Percentiles rank a stretch among this genome's conserved stretches.
These are phyloP conservation scores for Callospermophilus lateralis DNA, from an alignment of 2,113 vertebrate species.

Conservation along the genomic window DNA sequence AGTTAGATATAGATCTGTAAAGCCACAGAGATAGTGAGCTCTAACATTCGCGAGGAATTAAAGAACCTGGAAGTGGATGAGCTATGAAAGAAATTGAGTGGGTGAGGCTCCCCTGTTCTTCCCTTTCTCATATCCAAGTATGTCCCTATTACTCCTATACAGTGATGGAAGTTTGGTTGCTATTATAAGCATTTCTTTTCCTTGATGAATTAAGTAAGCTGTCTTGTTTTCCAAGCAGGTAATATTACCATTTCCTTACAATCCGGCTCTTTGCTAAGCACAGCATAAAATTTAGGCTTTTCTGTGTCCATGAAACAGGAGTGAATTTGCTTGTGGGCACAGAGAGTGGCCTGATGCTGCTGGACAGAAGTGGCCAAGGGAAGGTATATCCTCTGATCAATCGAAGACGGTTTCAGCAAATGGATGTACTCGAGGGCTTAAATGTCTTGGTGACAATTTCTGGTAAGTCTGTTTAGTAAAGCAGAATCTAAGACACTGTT, in stretches of 20 bases:
- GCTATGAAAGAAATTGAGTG: background rate
- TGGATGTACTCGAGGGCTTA: slow-evolving; percentile 98
- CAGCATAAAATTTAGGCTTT: background rate
- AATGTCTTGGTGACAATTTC: slow-evolving; percentile 99
- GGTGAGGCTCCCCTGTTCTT: background rate
- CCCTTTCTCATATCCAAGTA: background rate
- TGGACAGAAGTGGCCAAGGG: slow-evolving; percentile 98
- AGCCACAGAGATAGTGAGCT: background rate
- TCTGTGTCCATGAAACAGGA: slow-evolving; percentile 87
- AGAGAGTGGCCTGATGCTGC: slow-evolving; percentile 98
- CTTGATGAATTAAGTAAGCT: background rate
- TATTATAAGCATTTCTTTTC: background rate
- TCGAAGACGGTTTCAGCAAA: slow-evolving; percentile 97
- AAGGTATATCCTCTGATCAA: slow-evolving; percentile 99
- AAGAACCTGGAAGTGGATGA: background rate
- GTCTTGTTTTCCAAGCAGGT: background rate
- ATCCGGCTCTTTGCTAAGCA: background rate
- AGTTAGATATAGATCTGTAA: background rate
- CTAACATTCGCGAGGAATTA: rapidly evolving
- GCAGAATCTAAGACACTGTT: background rate
- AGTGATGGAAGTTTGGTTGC: background rate
- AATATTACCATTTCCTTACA: background rate
- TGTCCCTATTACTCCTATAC: background rate
- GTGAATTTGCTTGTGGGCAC: slow-evolving; percentile 98
- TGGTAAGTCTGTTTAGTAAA: slow-evolving; percentile 87